Base-by-base conservation (phyloP, 1,140 invertebrate species). In the Temnothorax nylanderi region DNA sequence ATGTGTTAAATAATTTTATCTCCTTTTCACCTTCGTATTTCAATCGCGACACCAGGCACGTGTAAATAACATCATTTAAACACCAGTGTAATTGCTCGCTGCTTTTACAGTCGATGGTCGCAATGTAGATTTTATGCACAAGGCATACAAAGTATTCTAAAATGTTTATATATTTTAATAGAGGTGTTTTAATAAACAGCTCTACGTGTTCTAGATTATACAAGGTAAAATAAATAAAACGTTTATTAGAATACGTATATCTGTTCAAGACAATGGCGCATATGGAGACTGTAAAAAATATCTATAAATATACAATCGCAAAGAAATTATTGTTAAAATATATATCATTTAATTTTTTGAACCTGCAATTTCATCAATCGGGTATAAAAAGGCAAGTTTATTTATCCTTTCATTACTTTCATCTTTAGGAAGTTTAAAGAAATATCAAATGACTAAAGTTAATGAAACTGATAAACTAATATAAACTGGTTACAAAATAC, bases 1-100 rank as follows among this genome's bases (percentile, higher is more conserved):
- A 7, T 32, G 64, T 56, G 26, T 49, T 82, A 72, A 82, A 72
- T 58, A 74, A 60, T 82, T 82, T 60, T 82, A 32, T 18, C 62
- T 64, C 5, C 75, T 86, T 67, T 37, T 56, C n/a, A n/a, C 41
- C 13, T 18, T 41, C 49, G 44, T 74, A 54, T 65, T 41, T 21
- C 47, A 56, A 18, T 34, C 37, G 32, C 49, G 77, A 26, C 44
- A 62, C 18, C 44, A 26, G 21, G 2, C 11, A 34, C 13, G 32
- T 51, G 8, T 37, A 49, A 65, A 78, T 65, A 65, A 67, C 44
- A 13, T 26, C 32, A 5, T 80, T 65, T 51, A 7, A 67, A 78
- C 16, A 16, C 16, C 11, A 47, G 18, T 44, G 5, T 32, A 49
- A 64, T 34, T 54, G 18, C 32, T 47, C 10, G 58, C 8, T n/a